Conservation (phyloP, 1,140 invertebrate genomes). For the Sinonovacula constricta region DNA sequence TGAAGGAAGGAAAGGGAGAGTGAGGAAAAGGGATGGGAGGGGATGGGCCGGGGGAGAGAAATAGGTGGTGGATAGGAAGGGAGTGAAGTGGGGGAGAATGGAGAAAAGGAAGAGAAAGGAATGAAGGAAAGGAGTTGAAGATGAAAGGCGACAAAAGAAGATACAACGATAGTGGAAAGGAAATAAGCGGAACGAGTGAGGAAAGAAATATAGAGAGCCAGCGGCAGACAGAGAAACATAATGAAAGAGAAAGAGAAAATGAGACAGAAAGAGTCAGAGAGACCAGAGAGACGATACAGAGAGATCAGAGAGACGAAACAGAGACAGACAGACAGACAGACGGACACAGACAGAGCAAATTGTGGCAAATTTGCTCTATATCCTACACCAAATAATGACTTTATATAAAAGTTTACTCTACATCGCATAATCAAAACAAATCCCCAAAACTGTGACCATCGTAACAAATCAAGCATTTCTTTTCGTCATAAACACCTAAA, state of each 20-base stretch:
- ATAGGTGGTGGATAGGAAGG: not conserved
- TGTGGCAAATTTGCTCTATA: no score
- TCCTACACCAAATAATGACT: no score
- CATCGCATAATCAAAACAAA: no score
- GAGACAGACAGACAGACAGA: no score
- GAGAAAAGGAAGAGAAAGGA: conserved; percentile 4
- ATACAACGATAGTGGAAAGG: not conserved
- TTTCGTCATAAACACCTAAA: no score
- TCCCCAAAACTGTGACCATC: no score
- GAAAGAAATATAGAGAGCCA: not conserved
- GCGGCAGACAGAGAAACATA: not conserved
- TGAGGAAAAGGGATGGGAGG: conserved; percentile 2
- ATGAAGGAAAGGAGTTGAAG: not conserved
- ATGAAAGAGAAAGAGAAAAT: no score
- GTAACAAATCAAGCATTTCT: no score
- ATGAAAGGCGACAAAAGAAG: not conserved
- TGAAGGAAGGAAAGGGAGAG: not conserved
- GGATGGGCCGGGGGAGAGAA: not conserved
- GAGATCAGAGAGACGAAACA: not conserved
- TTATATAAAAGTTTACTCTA: no score
- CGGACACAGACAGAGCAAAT: not conserved
- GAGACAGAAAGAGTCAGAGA: not conserved
- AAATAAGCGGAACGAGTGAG: not conserved
- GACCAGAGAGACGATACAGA: not conserved
- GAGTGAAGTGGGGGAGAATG: not conserved